Base-by-base conservation (phyloP, 2,797 vertebrate genomes). In the Sorex maritimensis region DNA sequence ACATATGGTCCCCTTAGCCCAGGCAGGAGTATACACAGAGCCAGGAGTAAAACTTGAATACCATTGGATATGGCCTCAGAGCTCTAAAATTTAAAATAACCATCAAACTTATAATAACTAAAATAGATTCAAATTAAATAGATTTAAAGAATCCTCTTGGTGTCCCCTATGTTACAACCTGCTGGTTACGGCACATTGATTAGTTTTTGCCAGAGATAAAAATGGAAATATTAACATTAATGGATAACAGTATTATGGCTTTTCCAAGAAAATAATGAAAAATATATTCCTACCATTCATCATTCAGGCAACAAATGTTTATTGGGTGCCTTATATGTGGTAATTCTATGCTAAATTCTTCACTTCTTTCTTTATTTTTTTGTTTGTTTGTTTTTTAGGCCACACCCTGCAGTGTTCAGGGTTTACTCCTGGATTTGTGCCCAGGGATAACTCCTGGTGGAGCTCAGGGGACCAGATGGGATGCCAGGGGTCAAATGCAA, bases 221-320 rank as follows among this genome's bases (percentile, higher is more conserved):
- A 49, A 10, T 71, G 14, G 78, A 44, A 87, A 74, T 49, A 69
- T 71, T 75, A 34, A 77, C 81, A 30, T 77, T 61, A 84, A 73
- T 44, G 26, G 38, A 83, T 79, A 55, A 69, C 74, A 44, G n/a
- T 73, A 14, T 30, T 30, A 81, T 67, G 38, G 41, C 1, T 68
- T 5, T 38, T 93, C 63, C 61, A 79, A 77, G 86, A 87, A 93
- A 92, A 30, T 55, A 79, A 21, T 84, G 41, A 88, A 49, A 83
- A 86, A 24, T 71, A 11, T 34, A 79, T 87, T 4, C 58, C 44
- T 4, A 30, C 26, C 26, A 63, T 61, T 79, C 24, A 86, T 0
- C 55, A 28, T 77, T 87, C n/a, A 63, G 38, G 34, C 55, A 61
- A 28, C 41, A 90, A 61, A 44, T 78, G 34, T 41, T 78, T 80